phyloP scores from a whole-genome alignment of 2,888 invertebrate genomes.

The Polydrusus tereticollis region DNA sequence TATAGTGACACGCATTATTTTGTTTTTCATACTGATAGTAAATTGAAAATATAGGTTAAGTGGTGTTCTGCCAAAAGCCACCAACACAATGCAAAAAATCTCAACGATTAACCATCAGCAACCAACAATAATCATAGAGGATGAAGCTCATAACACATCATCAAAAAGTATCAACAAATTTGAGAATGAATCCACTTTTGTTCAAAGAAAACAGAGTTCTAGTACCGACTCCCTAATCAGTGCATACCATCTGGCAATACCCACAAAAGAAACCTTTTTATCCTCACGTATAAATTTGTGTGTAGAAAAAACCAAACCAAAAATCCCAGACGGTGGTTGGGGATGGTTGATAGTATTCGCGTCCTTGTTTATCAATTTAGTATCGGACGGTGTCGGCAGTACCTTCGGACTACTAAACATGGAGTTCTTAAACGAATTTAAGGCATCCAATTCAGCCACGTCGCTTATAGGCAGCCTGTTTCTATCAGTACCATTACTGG shows the following conservation, averaged over 20 bases:
- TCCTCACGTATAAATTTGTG: constrained; percentile 53
- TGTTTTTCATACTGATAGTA: too few species aligned
- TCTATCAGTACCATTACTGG: constrained; percentile 74
- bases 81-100: too few species aligned
- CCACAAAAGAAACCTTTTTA: constrained; percentile 51
- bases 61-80: not conserved
- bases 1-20: too few species aligned
- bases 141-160: too few species aligned
- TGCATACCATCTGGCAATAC: constrained; percentile 36
- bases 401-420: constrained; percentile 93
- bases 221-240: constrained; percentile 31
- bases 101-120: too few species aligned
- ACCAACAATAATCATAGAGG: too few species aligned
- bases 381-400: constrained; percentile 94
- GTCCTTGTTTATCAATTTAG: constrained; percentile 86
- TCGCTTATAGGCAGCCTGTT: constrained; percentile 68
- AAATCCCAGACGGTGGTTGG: constrained; percentile 87
- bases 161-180: not conserved
- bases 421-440: constrained; percentile 74
- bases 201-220: not conserved
- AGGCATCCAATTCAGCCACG: constrained; percentile 75
- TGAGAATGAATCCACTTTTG: not conserved
- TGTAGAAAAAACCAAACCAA: constrained; percentile 64
- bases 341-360: constrained; percentile 92
- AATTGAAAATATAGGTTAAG: not conserved